Percentiles rank a stretch among this genome's conserved stretches.
Evolutionary conservation across 2,888 invertebrate genomes (phyloP).

Genomic region (Microdon myrmicae): DNA sequence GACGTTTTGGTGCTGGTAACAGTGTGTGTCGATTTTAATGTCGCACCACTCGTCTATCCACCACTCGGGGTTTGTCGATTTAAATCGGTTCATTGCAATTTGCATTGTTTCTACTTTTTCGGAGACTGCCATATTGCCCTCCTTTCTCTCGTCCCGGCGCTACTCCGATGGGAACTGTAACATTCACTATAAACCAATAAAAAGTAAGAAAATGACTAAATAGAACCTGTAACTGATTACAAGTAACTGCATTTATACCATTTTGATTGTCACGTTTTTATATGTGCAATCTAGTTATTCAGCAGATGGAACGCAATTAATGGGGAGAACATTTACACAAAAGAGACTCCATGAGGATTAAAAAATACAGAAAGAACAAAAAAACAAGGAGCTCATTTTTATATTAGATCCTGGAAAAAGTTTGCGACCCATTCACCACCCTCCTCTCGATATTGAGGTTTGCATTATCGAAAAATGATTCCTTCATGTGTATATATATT

Average conservation of each 20-base stretch:
- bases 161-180: background rate
- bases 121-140: slow-evolving; percentile 4
- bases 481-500: background rate
- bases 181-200: slow-evolving; percentile 17
- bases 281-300: slow-evolving; percentile 8
- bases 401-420: no score
- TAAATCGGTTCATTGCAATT: slow-evolving; percentile 2
- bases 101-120: slow-evolving; percentile 13
- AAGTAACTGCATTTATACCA: slow-evolving; percentile 26
- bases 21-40: slow-evolving; percentile 31
- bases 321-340: background rate
- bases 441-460: background rate
- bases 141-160: background rate
- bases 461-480: slow-evolving; percentile 24
- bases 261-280: slow-evolving; percentile 25
- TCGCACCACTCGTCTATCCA: slow-evolving; percentile 34
- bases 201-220: slow-evolving; percentile 10
- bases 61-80: slow-evolving; percentile 2
- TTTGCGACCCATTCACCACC: background rate
- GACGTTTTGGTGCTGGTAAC: slow-evolving; percentile 20
- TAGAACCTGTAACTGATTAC: slow-evolving; percentile 24
- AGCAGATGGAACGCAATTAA: slow-evolving; percentile 20
- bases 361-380: slow-evolving; percentile 12
- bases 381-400: background rate
- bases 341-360: slow-evolving; percentile 13